phyloP scores from a whole-genome alignment of 1,140 invertebrate genomes.

The Cotesia chilonis region DNA sequence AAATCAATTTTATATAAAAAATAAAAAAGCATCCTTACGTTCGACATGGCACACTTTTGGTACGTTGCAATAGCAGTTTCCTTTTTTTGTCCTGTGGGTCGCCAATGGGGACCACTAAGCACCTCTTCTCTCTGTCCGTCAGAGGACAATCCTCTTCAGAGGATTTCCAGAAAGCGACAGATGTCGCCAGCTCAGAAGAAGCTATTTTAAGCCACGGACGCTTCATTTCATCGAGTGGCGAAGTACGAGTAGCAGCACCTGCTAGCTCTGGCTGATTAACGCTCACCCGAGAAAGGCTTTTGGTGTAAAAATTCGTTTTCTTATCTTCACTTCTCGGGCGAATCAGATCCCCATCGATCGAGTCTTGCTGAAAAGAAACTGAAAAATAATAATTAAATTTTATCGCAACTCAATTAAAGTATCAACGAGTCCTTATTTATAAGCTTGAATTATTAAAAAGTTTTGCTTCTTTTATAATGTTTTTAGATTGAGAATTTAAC shows the following conservation, averaged over 20 bases:
- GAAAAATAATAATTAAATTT: slow-evolving; percentile 26
- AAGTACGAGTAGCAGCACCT: no score
- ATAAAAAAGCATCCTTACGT: slow-evolving; percentile 30
- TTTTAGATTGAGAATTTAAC: not conserved
- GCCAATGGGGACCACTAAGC: slow-evolving; percentile 60
- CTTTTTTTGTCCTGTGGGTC: slow-evolving; percentile 58
- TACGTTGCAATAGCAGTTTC: slow-evolving; percentile 54
- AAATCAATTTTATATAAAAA: not conserved
- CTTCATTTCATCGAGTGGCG: no score
- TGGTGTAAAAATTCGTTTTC: slow-evolving; percentile 7
- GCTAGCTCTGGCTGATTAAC: not conserved
- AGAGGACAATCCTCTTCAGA: slow-evolving; percentile 33
- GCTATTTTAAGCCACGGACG: no score
- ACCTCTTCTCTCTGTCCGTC: slow-evolving; percentile 62
- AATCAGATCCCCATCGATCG: slow-evolving; percentile 49
- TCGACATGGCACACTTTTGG: slow-evolving; percentile 48
- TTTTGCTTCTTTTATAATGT: not conserved
- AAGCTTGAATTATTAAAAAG: no score
- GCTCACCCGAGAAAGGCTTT: not conserved
- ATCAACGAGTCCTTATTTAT: no score
- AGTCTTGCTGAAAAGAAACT: slow-evolving; percentile 63
- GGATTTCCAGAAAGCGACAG: slow-evolving; percentile 18
- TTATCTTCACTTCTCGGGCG: slow-evolving; percentile 36
- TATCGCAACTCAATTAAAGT: no score
- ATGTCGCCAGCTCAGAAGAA: not conserved